Conservation (phyloP, 2,113 vertebrate genomes). For the Marmota flaviventris region DNA sequence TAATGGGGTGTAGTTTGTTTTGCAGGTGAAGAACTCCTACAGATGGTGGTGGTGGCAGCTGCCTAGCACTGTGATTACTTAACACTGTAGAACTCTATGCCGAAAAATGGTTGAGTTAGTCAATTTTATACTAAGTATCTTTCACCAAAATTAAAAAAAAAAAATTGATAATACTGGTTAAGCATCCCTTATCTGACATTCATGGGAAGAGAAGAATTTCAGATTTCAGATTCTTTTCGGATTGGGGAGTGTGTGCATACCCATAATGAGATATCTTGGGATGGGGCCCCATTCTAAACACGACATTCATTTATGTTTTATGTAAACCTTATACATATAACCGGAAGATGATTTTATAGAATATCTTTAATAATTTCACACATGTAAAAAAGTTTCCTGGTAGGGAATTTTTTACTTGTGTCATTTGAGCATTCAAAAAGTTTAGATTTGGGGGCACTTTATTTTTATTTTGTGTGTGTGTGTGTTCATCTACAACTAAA, state of each 20-base stretch:
- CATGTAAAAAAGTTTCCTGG: neutral
- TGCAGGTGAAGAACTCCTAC: neutral
- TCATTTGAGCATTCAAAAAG: neutral
- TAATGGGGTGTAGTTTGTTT: neutral
- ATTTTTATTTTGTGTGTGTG: no score
- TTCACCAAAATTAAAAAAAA: neutral
- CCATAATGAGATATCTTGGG: neutral
- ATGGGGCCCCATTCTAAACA: neutral
- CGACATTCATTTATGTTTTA: neutral
- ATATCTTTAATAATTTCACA: neutral
- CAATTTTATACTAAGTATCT: neutral
- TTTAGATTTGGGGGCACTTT: neutral
- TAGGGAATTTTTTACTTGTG: neutral
- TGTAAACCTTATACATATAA: neutral
- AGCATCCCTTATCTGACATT: neutral
- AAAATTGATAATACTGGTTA: neutral
- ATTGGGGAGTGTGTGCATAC: neutral
- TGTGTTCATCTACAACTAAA: no score
- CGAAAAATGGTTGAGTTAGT: neutral
- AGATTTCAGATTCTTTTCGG: neutral
- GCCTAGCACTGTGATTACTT: rapidly evolving
- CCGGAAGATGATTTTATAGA: no score
- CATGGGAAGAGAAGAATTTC: neutral
- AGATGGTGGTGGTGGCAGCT: no score
- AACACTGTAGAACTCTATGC: neutral